A percentile compares a stretch with the other conserved stretches of the same genome.
These are phyloP conservation scores for Lasius fuliginosus DNA, from an alignment of 2,888 invertebrate species.

Conservation along the genomic window DNA sequence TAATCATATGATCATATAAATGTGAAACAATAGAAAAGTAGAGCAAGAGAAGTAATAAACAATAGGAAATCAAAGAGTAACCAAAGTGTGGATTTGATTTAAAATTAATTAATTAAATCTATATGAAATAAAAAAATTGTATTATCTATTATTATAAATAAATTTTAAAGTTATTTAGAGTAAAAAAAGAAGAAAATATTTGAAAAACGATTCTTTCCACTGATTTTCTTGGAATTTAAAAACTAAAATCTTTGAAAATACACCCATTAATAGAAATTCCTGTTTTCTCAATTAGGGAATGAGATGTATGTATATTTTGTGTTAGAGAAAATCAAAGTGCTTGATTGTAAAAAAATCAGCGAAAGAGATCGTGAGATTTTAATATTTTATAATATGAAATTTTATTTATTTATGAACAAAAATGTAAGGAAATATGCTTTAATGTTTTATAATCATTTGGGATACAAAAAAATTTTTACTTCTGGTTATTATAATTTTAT, in stretches of 20 bases:
- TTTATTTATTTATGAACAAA: neutral
- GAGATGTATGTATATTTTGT: neutral
- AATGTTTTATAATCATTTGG: neutral
- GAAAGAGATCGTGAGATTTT: neutral
- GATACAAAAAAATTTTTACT: neutral
- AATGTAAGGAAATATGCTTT: conserved; percentile 6
- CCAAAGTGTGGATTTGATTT: neutral
- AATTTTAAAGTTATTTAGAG: neutral
- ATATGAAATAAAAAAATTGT: neutral
- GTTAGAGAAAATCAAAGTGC: neutral
- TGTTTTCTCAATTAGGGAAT: neutral
- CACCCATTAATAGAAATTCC: neutral
- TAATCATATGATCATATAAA: neutral
- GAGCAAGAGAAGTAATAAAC: neutral
- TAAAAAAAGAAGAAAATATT: neutral
- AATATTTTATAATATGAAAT: too few relatives aligned
- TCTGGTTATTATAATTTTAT: neutral
- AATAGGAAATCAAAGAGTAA: neutral
- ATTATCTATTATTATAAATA: neutral
- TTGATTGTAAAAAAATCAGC: neutral
- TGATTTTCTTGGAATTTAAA: neutral
- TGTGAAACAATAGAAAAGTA: neutral
- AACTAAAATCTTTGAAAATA: conserved; percentile 1
- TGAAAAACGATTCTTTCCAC: neutral
- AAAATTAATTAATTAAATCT: conserved; percentile 4